phyloP scores from a whole-genome alignment of 2,888 invertebrate genomes.

The Drosophila formosana region DNA sequence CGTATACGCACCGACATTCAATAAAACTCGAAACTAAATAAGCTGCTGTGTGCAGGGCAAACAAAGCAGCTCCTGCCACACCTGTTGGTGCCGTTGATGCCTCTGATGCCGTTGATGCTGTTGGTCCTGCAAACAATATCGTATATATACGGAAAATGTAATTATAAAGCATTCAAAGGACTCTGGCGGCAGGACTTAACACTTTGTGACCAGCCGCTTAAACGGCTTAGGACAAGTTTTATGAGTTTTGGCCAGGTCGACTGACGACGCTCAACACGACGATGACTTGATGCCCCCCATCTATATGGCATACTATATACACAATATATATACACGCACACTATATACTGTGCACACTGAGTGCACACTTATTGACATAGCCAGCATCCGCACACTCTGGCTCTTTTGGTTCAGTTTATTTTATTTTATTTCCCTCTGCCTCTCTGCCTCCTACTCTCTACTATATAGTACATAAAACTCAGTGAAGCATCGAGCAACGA shows the following conservation, averaged over 20 bases:
- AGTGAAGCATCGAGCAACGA: conserved; percentile 71
- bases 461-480: conserved; percentile 67
- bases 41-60: conserved; percentile 21
- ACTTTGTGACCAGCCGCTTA: conserved; percentile 74
- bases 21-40: conserved; percentile 69
- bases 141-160: conserved; percentile 67
- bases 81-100: conserved; percentile 72
- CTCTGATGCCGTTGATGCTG: too few species aligned
- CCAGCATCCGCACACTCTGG: conserved; percentile 11
- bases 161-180: conserved; percentile 75
- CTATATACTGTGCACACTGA: not conserved
- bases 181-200: conserved; percentile 63
- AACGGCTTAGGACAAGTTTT: conserved; percentile 72
- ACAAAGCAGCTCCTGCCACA: conserved; percentile 32
- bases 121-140: conserved; percentile 35
- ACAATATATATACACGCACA: too few species aligned
- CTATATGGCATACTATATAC: not conserved
- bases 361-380: conserved; percentile 16
- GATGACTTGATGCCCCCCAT: conserved; percentile 14
- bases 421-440: not conserved
- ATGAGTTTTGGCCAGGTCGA: conserved; percentile 48
- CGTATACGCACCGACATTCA: conserved; percentile 58
- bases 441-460: conserved; percentile 31
- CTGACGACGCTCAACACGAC: not conserved
- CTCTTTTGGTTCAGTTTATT: not conserved